phyloP scores from a whole-genome alignment of 2,113 vertebrate genomes.

The Passer domesticus region DNA sequence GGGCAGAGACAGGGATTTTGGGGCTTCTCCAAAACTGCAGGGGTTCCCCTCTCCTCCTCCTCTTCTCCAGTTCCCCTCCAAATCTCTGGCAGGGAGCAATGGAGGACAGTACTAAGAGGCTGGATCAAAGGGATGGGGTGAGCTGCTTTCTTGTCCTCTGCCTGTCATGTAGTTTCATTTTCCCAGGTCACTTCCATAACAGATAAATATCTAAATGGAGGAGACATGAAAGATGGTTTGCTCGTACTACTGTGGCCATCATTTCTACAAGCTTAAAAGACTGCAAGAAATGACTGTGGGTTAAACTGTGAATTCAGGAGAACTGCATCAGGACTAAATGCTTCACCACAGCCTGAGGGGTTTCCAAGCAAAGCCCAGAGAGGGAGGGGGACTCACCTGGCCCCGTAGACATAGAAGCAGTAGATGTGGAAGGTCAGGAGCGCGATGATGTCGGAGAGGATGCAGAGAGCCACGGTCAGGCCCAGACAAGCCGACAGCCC shows the following conservation, averaged over 20 bases:
- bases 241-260: neutral
- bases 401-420: conserved; percentile 99
- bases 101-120: neutral
- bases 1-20: neutral
- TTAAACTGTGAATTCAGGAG: neutral
- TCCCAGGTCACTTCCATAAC: neutral
- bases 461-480: conserved; percentile 88
- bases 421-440: conserved; percentile 98
- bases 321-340: neutral
- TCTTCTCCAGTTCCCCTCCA: neutral
- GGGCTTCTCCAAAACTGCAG: neutral
- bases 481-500: conserved; percentile 92
- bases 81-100: neutral
- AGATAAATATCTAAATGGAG: neutral
- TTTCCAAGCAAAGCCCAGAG: neutral
- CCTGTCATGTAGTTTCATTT: neutral
- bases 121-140: neutral
- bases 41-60: neutral
- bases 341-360: neutral
- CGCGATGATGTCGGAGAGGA: conserved; percentile 91
- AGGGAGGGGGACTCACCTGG: conserved; percentile 78
- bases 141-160: neutral
- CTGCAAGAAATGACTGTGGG: neutral
- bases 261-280: neutral
- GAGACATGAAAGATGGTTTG: neutral